Conservation (phyloP, 2,113 vertebrate genomes). For the Terrapene triunguis region DNA sequence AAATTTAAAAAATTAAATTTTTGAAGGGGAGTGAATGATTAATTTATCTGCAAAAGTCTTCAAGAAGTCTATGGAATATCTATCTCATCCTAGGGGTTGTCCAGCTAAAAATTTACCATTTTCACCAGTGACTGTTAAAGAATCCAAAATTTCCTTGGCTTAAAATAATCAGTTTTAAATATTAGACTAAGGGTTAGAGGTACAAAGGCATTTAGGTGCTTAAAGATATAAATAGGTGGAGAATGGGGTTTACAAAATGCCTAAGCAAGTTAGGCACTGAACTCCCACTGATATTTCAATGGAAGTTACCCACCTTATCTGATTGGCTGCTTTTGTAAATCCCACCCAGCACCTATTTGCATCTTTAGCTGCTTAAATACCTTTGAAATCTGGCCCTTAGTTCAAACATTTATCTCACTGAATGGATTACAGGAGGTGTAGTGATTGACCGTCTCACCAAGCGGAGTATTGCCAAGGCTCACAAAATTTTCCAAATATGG, state of each 20-base stretch:
- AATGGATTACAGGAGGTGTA: background rate
- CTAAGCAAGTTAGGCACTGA: background rate
- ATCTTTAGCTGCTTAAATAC: background rate
- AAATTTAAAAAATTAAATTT: background rate
- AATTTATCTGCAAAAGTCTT: background rate
- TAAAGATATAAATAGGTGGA: background rate
- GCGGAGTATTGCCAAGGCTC: background rate
- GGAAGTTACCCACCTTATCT: background rate
- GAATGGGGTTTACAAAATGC: background rate
- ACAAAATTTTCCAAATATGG: background rate
- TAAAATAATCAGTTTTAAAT: background rate
- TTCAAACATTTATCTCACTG: background rate
- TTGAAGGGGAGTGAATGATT: background rate
- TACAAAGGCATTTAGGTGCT: slow-evolving; percentile 6
- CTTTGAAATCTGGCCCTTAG: background rate
- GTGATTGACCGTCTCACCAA: background rate
- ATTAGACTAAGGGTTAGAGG: background rate
- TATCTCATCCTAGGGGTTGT: background rate
- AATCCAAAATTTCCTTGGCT: background rate
- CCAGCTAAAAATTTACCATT: background rate
- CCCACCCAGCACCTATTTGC: background rate
- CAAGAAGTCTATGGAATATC: background rate
- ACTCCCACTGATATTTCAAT: background rate
- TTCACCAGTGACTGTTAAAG: background rate
- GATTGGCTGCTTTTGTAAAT: background rate